Base-by-base conservation (phyloP, 2,888 invertebrate genomes). In the Callosobruchus maculatus region DNA sequence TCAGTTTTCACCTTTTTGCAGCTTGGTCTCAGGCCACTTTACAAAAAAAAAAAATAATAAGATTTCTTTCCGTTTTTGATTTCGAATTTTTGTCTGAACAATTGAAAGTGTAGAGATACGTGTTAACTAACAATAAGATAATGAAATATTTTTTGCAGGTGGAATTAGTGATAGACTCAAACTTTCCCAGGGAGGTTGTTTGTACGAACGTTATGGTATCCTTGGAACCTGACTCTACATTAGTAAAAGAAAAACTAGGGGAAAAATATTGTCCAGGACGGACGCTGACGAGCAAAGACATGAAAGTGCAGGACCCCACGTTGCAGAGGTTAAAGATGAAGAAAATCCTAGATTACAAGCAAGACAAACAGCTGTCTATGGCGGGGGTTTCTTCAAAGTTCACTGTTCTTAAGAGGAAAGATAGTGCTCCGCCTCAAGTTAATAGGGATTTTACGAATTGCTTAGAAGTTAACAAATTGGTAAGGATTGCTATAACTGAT, bases 341-440 rank as follows among this genome's bases (percentile, higher is more conserved):
- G 68, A 91, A 93, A 69, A 92, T 92, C 84, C 86, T 95, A 66
- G 93, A 94, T 82, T 93, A 93, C 83, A 94, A 95, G 84, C 94
- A 96, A 85, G 95, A 97, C 84, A 94, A 92, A 82, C 92, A 92
- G 26, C 87, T 97, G 5, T 92, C 92, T 71, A 91, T 92, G 78
- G 94, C 93, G 0, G 92, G 92, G 1, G 92, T 96, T 0, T 91
- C 93, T 30, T 93, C 93, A 68, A 84, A 83, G 74, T 92, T 92
- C 84, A 88, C 89, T 0, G 83, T 82, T 73, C 87, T 94, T 0
- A 91, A 92, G 76, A 89, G 94, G 21, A 93, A 93, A 0, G 94
- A 94, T 81, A 94, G 94, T 7, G 82, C 81, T 21, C 79, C 84
- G 7, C 80, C 83, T 9, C 77, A 79, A 30, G 72, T 75, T 30